Evolutionary conservation across 1,140 invertebrate species (phyloP), one percentile per base, ranked within the genome.

Genomic region (Ylistrum balloti): DNA sequence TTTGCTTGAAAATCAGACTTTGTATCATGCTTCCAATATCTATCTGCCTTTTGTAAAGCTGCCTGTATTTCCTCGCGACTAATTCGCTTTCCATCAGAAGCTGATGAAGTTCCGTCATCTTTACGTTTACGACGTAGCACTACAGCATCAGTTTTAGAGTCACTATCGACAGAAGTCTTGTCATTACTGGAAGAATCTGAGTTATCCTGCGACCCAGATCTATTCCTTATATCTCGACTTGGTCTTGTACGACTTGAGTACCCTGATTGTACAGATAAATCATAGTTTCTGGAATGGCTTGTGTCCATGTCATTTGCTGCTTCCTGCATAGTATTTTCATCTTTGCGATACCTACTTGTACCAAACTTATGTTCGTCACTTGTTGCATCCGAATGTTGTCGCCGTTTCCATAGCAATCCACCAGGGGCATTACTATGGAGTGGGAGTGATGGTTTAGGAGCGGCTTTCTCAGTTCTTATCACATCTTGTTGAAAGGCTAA

Each of bases 31-130:
- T 92, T 91, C 88, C 93, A 91, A 88, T 95, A 95, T n/a, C 89
- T 92, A 89, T 95, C 94, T 32, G 95, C 95, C 88, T 91, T 91
- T 35, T 93, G 93, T 32, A 95, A 87, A 33, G 95, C 95, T 45
- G 93, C 93, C 85, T 95, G 93, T 56, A 95, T 94, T 88, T 95
- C 95, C 33, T 95, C 93, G 87, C 92, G 91, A 88, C 94, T 94
- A 9, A 95, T 35, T 33, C 94, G 88, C 56, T 94, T 94, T 2
- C 86, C 89, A 11, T 89, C 85, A 0, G 90, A 45, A 9, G 41
- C 56, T 34, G n/a, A 11, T 33, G 33, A 33, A 34, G 74, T 28
- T 33, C 34, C 45, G 15, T 85, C 32, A 86, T 89, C 90, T 41
- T 88, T 85, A 34, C 89, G 91, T 45, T 92, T 90, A 2, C 89